Percentiles rank a stretch among this genome's conserved stretches.
phyloP scores from a whole-genome alignment of 2,113 vertebrate genomes.

The Anguilla rostrata region DNA sequence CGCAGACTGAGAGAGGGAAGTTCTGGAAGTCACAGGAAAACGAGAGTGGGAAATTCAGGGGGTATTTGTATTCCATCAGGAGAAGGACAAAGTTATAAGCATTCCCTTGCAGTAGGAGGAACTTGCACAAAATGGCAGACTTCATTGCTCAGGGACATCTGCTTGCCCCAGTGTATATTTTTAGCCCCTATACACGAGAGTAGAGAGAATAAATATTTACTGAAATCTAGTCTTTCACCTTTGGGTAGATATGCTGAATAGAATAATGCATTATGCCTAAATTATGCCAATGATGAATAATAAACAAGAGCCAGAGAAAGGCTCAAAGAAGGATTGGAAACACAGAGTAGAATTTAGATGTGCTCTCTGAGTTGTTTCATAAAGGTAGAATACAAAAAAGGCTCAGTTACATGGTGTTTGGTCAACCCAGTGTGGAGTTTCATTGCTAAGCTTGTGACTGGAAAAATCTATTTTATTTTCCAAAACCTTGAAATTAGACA shows the following conservation, averaged over 20 bases:
- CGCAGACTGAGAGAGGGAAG: neutral
- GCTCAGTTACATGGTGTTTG: neutral
- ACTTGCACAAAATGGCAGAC: neutral
- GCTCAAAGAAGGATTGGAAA: neutral
- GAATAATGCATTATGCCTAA: neutral
- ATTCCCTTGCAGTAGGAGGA: constrained; percentile 4
- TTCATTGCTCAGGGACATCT: neutral
- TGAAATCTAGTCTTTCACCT: neutral
- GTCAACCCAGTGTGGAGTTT: neutral
- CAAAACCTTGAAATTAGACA: neutral
- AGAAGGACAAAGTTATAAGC: constrained; percentile 9
- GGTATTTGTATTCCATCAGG: constrained; percentile 10
- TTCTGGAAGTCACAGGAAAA: neutral
- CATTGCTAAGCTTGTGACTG: neutral
- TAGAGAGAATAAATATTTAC: constrained; percentile 26
- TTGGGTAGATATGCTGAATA: neutral
- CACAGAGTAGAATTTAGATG: neutral
- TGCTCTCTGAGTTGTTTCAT: neutral
- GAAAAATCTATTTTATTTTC: neutral
- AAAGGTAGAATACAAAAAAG: neutral
- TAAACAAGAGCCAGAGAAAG: neutral
- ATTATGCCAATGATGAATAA: neutral
- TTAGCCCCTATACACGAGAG: neutral
- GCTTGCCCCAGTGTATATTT: neutral
- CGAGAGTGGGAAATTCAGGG: neutral